phyloP scores from a whole-genome alignment of 1,140 invertebrate species.

The Lethocerus indicus region DNA sequence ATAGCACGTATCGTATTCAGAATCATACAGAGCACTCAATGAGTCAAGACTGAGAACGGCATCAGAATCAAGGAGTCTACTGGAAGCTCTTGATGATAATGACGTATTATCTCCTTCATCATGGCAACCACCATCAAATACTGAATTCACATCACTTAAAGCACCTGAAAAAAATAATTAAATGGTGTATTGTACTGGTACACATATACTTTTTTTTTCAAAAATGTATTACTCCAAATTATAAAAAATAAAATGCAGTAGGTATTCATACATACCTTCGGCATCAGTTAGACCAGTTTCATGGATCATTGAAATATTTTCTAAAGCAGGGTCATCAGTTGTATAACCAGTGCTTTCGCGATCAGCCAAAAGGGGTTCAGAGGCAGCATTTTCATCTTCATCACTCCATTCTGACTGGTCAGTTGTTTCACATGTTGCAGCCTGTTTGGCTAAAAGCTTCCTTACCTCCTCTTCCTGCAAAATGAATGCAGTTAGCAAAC shows the following conservation, averaged over 20 bases:
- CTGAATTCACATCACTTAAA: constrained; percentile 69
- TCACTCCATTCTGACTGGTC: constrained; percentile 62
- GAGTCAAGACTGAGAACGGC: constrained; percentile 58
- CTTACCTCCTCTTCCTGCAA: constrained; percentile 33
- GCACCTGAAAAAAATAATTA: constrained; percentile 30
- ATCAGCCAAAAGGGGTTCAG: constrained; percentile 31
- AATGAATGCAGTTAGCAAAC: not conserved
- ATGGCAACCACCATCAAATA: constrained; percentile 35
- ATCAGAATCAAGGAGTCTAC: constrained; percentile 54
- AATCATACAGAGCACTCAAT: constrained; percentile 66
- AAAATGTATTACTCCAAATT: too few relatives aligned
- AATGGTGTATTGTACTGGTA: too few relatives aligned
- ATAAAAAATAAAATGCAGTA: too few relatives aligned
- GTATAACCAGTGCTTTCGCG: constrained; percentile 60
- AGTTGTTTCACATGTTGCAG: constrained; percentile 14
- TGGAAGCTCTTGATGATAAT: constrained; percentile 58
- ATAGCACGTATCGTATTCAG: constrained; percentile 55
- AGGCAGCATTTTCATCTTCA: constrained; percentile 42
- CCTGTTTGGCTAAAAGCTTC: constrained; percentile 27
- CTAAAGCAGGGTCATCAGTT: constrained; percentile 62
- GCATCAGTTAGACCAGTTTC: constrained; percentile 72
- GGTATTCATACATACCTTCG: constrained; percentile 47
- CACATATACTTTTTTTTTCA: too few relatives aligned
- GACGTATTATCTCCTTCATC: constrained; percentile 45
- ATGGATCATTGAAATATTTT: constrained; percentile 67